These are phyloP conservation scores for Dromococcyx pavoninus DNA, from an alignment of 2,797 vertebrate species.

Conservation along the genomic window DNA sequence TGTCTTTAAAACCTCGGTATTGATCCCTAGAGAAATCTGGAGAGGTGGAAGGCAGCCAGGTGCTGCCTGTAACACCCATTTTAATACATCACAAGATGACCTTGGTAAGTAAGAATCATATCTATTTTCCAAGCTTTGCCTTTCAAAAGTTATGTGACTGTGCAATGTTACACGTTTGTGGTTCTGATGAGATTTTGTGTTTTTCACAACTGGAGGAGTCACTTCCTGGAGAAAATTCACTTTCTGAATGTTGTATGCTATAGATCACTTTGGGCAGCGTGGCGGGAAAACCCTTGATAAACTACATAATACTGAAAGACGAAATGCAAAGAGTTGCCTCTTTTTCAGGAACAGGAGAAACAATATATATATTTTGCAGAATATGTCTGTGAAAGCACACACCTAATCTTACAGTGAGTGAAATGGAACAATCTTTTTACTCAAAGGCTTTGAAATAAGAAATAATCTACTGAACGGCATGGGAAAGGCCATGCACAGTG, in stretches of 20 bases:
- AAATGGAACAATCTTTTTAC: neutral
- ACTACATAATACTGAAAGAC: neutral
- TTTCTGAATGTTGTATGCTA: neutral
- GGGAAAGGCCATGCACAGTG: neutral
- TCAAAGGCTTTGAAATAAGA: neutral
- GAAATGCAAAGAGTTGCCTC: neutral
- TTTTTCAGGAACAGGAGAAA: neutral
- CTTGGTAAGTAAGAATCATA: neutral
- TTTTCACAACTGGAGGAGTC: neutral
- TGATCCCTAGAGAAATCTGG: neutral
- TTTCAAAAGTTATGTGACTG: neutral
- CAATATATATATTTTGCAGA: neutral
- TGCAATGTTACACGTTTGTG: fast-evolving
- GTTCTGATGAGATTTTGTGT: neutral
- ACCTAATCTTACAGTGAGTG: neutral
- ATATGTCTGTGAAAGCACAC: neutral
- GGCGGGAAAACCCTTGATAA: neutral
- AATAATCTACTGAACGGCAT: neutral
- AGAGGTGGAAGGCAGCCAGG: neutral
- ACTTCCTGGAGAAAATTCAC: neutral
- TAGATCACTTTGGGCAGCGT: neutral
- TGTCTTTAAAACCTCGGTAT: neutral
- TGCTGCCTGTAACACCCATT: neutral
- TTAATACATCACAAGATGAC: neutral
- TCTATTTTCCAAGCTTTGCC: neutral